Base-by-base conservation (phyloP, 2,113 vertebrate genomes). In the Taurulus bubalis region DNA sequence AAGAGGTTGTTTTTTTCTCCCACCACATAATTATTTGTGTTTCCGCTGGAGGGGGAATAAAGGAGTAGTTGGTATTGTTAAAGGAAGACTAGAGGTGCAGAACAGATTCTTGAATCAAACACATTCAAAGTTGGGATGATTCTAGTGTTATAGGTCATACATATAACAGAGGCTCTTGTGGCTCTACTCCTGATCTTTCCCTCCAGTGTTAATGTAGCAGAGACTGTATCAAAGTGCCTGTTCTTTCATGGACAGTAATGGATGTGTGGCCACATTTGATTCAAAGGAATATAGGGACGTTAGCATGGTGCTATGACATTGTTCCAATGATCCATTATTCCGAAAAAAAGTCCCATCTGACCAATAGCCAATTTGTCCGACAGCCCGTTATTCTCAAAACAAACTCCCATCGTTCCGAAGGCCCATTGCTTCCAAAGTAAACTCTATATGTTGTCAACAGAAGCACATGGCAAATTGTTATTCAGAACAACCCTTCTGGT, bases 171-270 rank as follows among this genome's bases (percentile, higher is more conserved):
- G 16, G 14, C 28, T 18, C 20, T 1, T 14, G 64, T 75, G 67
- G 2, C 22, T 75, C 36, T 75, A 71, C 71, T 85, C 72, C 74
- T 84, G 26, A 28, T 66, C 15, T 72, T 75, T 69, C 60, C 65
- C 71, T 55, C 69, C 45, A 8, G 78, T 68, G 47, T 66, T 71
- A 63, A 40, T 69, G 30, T 49, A 60, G 69, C 84, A 79, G 81
- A 78, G 65, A 75, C 9, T 47, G 74, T 64, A 65, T 80, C 66
- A 70, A 62, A 76, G 38, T 15, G 26, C 26, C 4, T 56, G 3
- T 53, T n/a, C 12, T 72, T 47, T 59, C 32, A 74, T 32, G 18
- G 24, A 38, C 26, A 45, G 10, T 14, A 24, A 9, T 14, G 24
- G 24, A 8, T 10, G 7, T 15, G 22, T 73, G 26, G 60, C 30